Conservation (phyloP, 2,888 invertebrate genomes). For the Heteromurus nitidus region DNA sequence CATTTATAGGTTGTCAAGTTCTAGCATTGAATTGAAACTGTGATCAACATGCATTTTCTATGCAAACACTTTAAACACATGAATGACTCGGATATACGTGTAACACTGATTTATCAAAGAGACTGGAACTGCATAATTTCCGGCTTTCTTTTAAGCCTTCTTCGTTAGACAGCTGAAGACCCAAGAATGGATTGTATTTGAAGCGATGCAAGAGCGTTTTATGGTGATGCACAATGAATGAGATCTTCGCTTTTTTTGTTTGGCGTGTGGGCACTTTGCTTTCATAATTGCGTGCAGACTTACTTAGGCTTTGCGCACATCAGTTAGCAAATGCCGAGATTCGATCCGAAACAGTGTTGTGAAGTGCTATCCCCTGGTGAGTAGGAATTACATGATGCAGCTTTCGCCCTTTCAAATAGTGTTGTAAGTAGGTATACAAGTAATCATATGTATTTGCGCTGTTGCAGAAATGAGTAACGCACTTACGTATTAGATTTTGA, state of each 20-base stretch:
- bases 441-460: neutral
- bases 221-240: slow-evolving; percentile 22
- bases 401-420: neutral
- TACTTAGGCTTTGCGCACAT: neutral
- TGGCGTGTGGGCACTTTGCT: neutral
- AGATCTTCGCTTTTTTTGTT: slow-evolving; percentile 12
- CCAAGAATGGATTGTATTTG: slow-evolving; percentile 30
- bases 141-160: slow-evolving; percentile 6
- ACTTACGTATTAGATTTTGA: too few species aligned
- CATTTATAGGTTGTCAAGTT: too few species aligned
- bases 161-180: slow-evolving; percentile 30
- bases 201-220: slow-evolving; percentile 45
- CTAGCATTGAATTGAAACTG: too few species aligned
- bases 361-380: slow-evolving; percentile 58
- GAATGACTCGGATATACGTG: too few species aligned
- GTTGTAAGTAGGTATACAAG: too few species aligned
- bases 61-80: too few species aligned
- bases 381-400: slow-evolving; percentile 16
- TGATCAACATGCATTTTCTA: too few species aligned
- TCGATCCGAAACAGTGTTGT: slow-evolving; percentile 6
- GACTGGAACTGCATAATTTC: slow-evolving; percentile 14
- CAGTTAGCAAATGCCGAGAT: slow-evolving; percentile 17
- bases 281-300: slow-evolving; percentile 26
- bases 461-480: too few species aligned
- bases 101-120: too few species aligned